Percentiles rank a stretch among this genome's conserved stretches.
Conservation (phyloP, 1,140 invertebrate species). For the Drosophila leontia region DNA sequence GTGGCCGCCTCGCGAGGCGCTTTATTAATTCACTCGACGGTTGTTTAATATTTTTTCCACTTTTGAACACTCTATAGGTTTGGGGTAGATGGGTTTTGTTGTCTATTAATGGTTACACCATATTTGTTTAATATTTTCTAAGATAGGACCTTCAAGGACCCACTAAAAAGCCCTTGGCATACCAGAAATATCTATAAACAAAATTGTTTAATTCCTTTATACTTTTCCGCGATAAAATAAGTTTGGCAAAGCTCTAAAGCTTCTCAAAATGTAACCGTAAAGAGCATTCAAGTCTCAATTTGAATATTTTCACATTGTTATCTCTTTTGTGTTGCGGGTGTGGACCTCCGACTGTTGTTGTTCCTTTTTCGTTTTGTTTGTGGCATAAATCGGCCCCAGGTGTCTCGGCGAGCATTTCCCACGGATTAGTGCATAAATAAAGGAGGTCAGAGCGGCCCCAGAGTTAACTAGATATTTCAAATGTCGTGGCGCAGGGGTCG, state of each 20-base stretch:
- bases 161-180: not conserved
- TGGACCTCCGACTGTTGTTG: constrained; percentile 33
- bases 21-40: constrained; percentile 81
- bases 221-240: not conserved
- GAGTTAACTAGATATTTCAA: constrained; percentile 77
- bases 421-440: constrained; percentile 82
- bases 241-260: not conserved
- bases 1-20: constrained; percentile 70
- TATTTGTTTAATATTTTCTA: not conserved
- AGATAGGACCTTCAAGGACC: not conserved
- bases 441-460: constrained; percentile 66
- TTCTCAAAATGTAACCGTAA: no score
- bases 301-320: not conserved
- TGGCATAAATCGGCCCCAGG: constrained; percentile 78
- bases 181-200: not conserved
- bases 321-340: constrained; percentile 60
- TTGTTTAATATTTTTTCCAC: constrained; percentile 67
- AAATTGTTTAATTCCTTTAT: not conserved
- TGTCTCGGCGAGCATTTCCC: constrained; percentile 72
- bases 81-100: not conserved
- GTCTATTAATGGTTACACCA: not conserved
- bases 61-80: constrained; percentile 11
- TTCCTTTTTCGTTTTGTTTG: constrained; percentile 43
- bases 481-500: constrained; percentile 50
- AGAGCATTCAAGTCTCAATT: constrained; percentile 33